Evolutionary conservation across 2,113 vertebrate genomes (phyloP), one percentile per base, ranked within the genome.

Genomic region (Anarrhichthys ocellatus): DNA sequence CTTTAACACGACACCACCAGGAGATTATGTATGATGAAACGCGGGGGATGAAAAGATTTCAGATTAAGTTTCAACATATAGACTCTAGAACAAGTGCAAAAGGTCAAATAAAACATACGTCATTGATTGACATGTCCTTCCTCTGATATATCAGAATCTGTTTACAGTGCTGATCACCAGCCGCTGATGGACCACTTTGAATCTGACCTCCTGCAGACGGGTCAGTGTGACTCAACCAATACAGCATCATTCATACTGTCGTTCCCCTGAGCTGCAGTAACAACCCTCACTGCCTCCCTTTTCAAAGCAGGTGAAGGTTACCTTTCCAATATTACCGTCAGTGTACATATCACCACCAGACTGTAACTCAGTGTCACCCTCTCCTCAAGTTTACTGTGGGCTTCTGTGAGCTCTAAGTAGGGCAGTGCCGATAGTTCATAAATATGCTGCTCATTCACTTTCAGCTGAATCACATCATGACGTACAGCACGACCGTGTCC

Each of bases 351-450:
- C 65, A 69, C n/a, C 56, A 83, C 40, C 27, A 69, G 69, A 2
- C 63, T 72, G 50, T 68, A 78, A 58, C 32, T 65, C 76, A 88
- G 86, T 77, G 91, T 88, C 80, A 91, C 65, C 48, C 20, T 42
- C 66, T 34, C 34, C 22, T 40, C 9, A 5, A 62, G 24, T 52
- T 44, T 22, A 24, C 6, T 36, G 20, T 11, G 22, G n/a, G 27
- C 22, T 73, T 46, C 44, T 46, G 42, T 56, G 6, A 38, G 58
- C 13, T 54, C 54, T 67, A 50, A 34, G 27, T 32, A 27, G 15
- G 1, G 48, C 24, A 18, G 32, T 44, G 40, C 34, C 32, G n/a
- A 29, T 22, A 36, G 34, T 62, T 4, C 34, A 40, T 74, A 4
- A 34, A 6, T 32, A 34, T 50, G 29, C 56, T 0, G 7, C 34